A percentile compares a stretch with the other conserved stretches of the same genome.
Conservation (phyloP, 2,888 invertebrate species). For the Rhogogaster chlorosoma region DNA sequence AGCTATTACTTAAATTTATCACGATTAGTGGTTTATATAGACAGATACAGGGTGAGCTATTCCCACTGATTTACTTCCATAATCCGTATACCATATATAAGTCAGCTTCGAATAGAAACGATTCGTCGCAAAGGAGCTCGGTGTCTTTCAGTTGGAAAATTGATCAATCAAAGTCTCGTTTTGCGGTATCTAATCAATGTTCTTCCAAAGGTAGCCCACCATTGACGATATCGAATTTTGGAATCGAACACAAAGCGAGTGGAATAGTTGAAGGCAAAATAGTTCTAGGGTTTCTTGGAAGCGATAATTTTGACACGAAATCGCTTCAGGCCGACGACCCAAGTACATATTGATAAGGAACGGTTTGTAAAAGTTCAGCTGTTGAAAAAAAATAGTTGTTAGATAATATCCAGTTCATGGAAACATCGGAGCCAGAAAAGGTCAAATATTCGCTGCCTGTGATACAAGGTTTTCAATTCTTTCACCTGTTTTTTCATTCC, state of each 20-base stretch:
- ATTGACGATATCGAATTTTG: neutral
- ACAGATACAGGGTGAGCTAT: neutral
- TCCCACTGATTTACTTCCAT: neutral
- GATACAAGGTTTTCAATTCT: neutral
- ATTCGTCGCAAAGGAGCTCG: conserved; percentile 1
- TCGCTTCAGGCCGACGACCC: neutral
- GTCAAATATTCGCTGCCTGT: neutral
- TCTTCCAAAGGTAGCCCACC: neutral
- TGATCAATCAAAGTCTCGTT: neutral
- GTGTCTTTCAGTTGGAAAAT: neutral
- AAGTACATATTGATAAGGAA: neutral
- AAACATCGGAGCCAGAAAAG: neutral
- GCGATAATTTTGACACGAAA: neutral
- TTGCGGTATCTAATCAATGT: conserved; percentile 6
- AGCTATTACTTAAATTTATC: neutral
- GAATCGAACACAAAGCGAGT: neutral
- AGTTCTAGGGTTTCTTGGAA: neutral
- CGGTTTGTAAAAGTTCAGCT: conserved; percentile 1
- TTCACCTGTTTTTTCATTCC: neutral
- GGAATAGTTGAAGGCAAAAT: neutral
- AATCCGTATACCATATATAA: neutral
- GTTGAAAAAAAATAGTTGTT: conserved; percentile 27
- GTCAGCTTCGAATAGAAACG: neutral
- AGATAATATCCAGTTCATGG: neutral
- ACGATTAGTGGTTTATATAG: neutral